Conservation (phyloP, 2,797 vertebrate species). For the Phoeniculus purpureus region DNA sequence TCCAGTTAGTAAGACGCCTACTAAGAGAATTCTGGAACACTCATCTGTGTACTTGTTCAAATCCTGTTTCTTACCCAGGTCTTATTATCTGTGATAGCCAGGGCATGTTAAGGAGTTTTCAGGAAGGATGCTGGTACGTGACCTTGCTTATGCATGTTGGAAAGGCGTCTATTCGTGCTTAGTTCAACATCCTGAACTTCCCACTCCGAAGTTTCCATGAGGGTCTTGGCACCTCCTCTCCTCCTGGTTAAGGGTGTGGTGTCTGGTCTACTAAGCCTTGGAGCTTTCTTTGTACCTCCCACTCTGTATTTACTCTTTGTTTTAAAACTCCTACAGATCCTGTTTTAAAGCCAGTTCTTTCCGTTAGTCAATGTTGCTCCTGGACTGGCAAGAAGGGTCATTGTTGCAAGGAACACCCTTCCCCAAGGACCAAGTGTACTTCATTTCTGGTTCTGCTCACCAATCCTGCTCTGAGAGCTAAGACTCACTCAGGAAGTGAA, state of each 20-base stretch:
- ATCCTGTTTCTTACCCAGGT: neutral
- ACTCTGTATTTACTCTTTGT: constrained; percentile 1
- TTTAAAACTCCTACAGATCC: neutral
- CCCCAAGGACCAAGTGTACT: neutral
- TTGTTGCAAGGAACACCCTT: constrained; percentile 27
- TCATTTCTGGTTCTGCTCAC: neutral
- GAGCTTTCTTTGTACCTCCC: neutral
- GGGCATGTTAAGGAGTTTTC: neutral
- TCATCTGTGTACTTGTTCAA: neutral
- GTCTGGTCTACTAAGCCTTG: neutral
- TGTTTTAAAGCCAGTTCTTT: neutral
- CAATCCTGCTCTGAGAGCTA: constrained; percentile 1
- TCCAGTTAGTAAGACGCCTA: neutral
- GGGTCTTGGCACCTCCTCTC: neutral
- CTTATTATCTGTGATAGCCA: neutral
- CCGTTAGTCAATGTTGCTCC: neutral
- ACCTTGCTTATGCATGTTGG: neutral
- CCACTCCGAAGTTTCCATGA: neutral
- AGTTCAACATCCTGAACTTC: neutral
- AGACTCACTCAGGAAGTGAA: neutral
- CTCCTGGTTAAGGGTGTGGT: neutral
- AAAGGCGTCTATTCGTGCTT: neutral
- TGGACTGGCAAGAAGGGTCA: neutral
- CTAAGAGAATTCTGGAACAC: neutral
- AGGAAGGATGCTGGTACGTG: neutral